Base-by-base conservation (phyloP, 2,888 invertebrate genomes). In the Heliconius aoede region DNA sequence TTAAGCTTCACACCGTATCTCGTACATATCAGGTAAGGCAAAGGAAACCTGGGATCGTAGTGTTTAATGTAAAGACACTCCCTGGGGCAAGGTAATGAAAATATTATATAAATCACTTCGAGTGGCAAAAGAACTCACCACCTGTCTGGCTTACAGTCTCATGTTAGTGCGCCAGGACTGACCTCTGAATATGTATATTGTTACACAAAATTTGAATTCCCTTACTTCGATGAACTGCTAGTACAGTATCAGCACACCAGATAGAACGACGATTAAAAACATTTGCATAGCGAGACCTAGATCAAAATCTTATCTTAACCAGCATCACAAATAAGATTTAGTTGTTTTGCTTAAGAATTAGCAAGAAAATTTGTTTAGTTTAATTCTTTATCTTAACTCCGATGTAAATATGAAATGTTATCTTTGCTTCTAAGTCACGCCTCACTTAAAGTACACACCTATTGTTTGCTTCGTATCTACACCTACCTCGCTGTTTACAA, bases 381-480 rank as follows among this genome's bases (percentile, higher is more conserved):
- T 71, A 26, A 67, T 30, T 65, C 73, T 68, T 77, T 77, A 77
- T 79, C 79, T 77, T 73, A 79, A 75, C 58, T 73, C 76, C 72
- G 80, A 78, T 79, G 79, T 78, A 78, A 81, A 81, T 79, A 80
- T 80, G 77, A 77, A 74, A 51, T 74, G 80, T 79, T 80, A 81
- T 79, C 80, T 76, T 68, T 55, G 72, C 74, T 78, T 78, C 62
- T 78, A 76, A 77, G 78, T 80, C 75, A 79, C 77, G 76, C 76
- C 74, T 74, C 74, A 67, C 73, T 26, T 67, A 71, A 67, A 64
- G 30, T 74, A 76, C 30, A 61, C 58, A 71, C 55, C 58, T 76
- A 73, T 77, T 76, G 76, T 76, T 75, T 76, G 68, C 78, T 28
- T 46, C 65, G 60, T 62, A 21, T 76, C 68, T 68, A 36, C 58